Percentiles rank a stretch among this genome's conserved stretches.
Conservation (phyloP, 2,888 invertebrate genomes). For the Fabriciana adippe region DNA sequence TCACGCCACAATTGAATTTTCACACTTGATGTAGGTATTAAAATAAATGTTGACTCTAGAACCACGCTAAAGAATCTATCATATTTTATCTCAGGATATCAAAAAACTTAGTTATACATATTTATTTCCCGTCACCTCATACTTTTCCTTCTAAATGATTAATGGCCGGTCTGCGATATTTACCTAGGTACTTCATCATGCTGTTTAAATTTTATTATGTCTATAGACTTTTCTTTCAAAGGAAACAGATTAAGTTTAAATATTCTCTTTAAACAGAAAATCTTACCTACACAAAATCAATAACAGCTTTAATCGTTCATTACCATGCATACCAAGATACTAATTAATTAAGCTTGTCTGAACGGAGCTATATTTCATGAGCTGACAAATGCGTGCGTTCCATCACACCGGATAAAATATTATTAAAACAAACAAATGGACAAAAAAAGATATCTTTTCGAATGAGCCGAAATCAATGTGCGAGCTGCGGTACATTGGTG, state of each 20-base stretch:
- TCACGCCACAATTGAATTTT: slow-evolving; percentile 14
- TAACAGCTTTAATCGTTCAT: slow-evolving; percentile 66
- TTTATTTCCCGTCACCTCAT: slow-evolving; percentile 29
- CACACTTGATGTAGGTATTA: background rate
- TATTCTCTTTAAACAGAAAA: slow-evolving; percentile 1
- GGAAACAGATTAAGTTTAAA: background rate
- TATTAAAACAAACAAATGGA: slow-evolving; percentile 82
- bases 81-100: slow-evolving; percentile 25
- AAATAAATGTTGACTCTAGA: background rate
- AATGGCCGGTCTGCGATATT: slow-evolving; percentile 30
- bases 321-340: slow-evolving; percentile 65
- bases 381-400: slow-evolving; percentile 80
- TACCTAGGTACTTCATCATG: slow-evolving; percentile 14
- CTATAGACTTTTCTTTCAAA: slow-evolving; percentile 6
- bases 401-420: slow-evolving; percentile 81
- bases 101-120: slow-evolving; percentile 20
- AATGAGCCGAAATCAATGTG: slow-evolving; percentile 82
- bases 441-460: slow-evolving; percentile 77
- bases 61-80: slow-evolving; percentile 13
- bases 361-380: slow-evolving; percentile 73
- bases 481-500: slow-evolving; percentile 71
- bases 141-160: slow-evolving; percentile 37
- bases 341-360: slow-evolving; percentile 73
- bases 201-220: slow-evolving; percentile 1
- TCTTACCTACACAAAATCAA: slow-evolving; percentile 43